These are phyloP conservation scores for Chinchilla lanigera DNA, from an alignment of 2,113 vertebrate species.

Conservation along the genomic window DNA sequence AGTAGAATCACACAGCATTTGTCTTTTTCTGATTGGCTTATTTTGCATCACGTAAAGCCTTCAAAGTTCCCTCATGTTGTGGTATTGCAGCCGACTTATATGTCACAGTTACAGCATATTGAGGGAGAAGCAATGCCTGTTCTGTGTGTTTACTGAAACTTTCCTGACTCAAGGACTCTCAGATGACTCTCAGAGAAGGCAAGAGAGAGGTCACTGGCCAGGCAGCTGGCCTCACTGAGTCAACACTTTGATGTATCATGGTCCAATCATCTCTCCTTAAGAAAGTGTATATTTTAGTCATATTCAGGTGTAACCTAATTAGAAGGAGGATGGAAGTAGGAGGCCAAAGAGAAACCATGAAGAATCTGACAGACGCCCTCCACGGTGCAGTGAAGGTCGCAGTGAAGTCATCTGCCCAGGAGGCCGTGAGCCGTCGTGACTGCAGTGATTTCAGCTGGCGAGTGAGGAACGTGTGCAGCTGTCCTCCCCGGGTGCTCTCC, in stretches of 20 bases:
- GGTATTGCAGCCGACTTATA: not conserved
- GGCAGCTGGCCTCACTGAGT: not conserved
- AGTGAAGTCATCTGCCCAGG: not conserved
- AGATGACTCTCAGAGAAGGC: not conserved
- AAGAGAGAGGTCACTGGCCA: not conserved
- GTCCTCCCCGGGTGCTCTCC: constrained; percentile 19
- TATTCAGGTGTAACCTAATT: not conserved
- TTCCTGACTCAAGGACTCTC: not conserved
- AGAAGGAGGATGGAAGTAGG: not conserved
- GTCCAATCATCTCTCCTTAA: not conserved
- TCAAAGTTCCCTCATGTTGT: not conserved
- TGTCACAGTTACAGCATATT: not conserved
- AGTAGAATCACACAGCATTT: not conserved
- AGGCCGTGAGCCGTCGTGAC: too few relatives aligned
- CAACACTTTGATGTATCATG: not conserved
- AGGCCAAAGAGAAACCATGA: not conserved
- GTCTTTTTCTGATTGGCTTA: not conserved
- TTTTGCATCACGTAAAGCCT: not conserved
- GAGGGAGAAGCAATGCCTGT: not conserved
- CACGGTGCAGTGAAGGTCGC: rapidly evolving
- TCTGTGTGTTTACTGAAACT: not conserved
- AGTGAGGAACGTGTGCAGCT: not conserved
- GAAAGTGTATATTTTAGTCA: not conserved
- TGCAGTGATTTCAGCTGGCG: not conserved
- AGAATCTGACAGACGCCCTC: not conserved